phyloP scores from a whole-genome alignment of 2,888 invertebrate genomes.

The Brenthis hecate region DNA sequence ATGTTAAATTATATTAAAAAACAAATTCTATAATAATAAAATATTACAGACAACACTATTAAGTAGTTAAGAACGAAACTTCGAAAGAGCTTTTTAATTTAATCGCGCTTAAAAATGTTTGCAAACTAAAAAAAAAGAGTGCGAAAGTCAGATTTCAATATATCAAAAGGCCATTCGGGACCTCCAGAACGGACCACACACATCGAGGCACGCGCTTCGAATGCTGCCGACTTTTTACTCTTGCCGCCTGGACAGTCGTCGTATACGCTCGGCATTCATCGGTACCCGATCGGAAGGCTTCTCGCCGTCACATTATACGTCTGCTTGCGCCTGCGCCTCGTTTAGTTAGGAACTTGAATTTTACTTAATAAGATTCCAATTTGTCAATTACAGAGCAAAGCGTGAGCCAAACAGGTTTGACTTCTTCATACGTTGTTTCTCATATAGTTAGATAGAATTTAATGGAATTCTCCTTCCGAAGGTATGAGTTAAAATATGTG shows the following conservation, averaged over 20 bases:
- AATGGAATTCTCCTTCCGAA: conserved; percentile 49
- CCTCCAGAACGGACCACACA: conserved; percentile 87
- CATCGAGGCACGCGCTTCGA: conserved; percentile 88
- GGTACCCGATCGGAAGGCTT: conserved; percentile 69
- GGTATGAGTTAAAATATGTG: neutral
- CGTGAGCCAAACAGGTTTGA: conserved; percentile 76
- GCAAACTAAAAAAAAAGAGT: conserved; percentile 52
- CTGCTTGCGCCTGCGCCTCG: conserved; percentile 58
- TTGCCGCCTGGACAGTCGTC: conserved; percentile 62
- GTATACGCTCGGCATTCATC: conserved; percentile 69
- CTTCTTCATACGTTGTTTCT: conserved; percentile 75
- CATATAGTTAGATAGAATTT: conserved; percentile 57
- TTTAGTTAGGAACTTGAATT: conserved; percentile 78
- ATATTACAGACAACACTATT: conserved; percentile 10
- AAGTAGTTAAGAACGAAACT: conserved; percentile 10
- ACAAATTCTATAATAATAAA: neutral
- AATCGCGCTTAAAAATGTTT: conserved; percentile 28
- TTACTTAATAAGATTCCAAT: conserved; percentile 87
- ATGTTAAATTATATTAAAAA: neutral
- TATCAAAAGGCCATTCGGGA: conserved; percentile 74
- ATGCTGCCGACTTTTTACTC: conserved; percentile 80
- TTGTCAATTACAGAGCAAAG: conserved; percentile 86
- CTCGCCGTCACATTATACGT: conserved; percentile 56
- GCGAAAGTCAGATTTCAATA: conserved; percentile 75
- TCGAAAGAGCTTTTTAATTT: conserved; percentile 18